Conservation (phyloP, 2,113 vertebrate species). For the Siniperca knerii region DNA sequence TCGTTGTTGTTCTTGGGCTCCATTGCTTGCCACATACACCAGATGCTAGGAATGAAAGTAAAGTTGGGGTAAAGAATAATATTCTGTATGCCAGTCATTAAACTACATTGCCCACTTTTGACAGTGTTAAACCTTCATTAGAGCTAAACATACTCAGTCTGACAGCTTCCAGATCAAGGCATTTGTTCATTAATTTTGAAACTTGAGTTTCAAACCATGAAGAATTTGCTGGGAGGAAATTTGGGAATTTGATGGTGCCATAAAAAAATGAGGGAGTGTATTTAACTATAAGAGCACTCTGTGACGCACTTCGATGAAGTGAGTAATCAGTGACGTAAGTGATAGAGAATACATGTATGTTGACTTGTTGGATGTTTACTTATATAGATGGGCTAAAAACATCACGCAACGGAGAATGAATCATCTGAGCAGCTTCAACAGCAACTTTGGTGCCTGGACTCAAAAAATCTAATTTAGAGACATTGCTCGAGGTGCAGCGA, state of each 20-base stretch:
- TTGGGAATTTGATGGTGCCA: too few species aligned
- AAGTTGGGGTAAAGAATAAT: too few species aligned
- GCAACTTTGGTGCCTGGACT: not conserved
- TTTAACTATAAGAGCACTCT: too few species aligned
- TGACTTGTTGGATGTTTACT: not conserved
- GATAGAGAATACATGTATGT: too few species aligned
- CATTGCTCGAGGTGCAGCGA: not conserved
- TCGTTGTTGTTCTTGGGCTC: not conserved
- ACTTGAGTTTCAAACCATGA: not conserved
- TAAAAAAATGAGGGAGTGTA: too few species aligned
- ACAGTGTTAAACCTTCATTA: not conserved
- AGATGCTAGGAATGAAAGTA: too few species aligned
- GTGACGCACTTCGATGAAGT: too few species aligned
- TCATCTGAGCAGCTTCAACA: not conserved
- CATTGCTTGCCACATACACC: not conserved
- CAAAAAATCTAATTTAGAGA: not conserved
- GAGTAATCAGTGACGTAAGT: too few species aligned
- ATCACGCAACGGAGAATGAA: not conserved
- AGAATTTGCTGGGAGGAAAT: too few species aligned
- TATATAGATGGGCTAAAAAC: not conserved
- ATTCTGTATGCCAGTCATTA: too few species aligned
- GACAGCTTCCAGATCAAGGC: not conserved
- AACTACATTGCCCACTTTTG: not conserved
- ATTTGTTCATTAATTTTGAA: not conserved
- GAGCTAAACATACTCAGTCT: not conserved